A percentile compares a stretch with the other conserved stretches of the same genome.
phyloP scores from a whole-genome alignment of 2,888 invertebrate species.

The Cheilosia soror region DNA sequence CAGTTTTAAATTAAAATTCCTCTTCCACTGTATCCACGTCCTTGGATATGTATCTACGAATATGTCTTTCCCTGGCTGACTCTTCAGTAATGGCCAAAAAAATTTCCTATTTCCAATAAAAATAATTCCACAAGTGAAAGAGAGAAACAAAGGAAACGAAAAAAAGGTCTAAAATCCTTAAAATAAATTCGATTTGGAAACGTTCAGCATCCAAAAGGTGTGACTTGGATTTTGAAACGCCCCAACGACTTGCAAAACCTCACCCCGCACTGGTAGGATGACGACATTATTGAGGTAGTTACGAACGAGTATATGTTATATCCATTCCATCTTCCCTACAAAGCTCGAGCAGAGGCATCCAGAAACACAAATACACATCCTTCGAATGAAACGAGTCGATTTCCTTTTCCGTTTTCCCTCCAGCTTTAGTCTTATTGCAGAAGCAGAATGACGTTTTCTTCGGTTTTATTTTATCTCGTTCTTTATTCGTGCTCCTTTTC shows the following conservation, averaged over 20 bases:
- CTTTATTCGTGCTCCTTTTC: constrained; percentile 5
- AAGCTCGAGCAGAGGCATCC: neutral
- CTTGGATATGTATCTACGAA: neutral
- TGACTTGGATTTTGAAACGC: constrained; percentile 64
- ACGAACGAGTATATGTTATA: constrained; percentile 2
- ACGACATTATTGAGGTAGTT: constrained; percentile 7
- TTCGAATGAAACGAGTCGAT: constrained; percentile 60
- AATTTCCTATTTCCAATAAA: constrained; percentile 33
- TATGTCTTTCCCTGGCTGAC: neutral
- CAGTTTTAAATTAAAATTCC: too few species aligned
- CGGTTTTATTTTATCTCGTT: neutral
- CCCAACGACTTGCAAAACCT: constrained; percentile 27
- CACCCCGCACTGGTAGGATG: neutral
- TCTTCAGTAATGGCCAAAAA: constrained; percentile 8
- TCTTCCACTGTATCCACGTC: too few species aligned
- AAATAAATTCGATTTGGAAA: constrained; percentile 52
- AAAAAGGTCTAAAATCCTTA: constrained; percentile 32
- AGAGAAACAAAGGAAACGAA: constrained; percentile 28
- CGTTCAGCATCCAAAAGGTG: constrained; percentile 41
- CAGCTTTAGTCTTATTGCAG: constrained; percentile 49
- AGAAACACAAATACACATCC: constrained; percentile 58
- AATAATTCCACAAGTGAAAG: neutral
- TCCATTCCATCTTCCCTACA: constrained; percentile 12
- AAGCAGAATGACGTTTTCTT: constrained; percentile 31
- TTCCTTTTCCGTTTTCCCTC: constrained; percentile 46